Percentiles rank a stretch among this genome's conserved stretches.
Evolutionary conservation across 30 jellyfish, hydroid and myxozoan species (phyloP).

Genomic region (Catostylus mosaicus): DNA sequence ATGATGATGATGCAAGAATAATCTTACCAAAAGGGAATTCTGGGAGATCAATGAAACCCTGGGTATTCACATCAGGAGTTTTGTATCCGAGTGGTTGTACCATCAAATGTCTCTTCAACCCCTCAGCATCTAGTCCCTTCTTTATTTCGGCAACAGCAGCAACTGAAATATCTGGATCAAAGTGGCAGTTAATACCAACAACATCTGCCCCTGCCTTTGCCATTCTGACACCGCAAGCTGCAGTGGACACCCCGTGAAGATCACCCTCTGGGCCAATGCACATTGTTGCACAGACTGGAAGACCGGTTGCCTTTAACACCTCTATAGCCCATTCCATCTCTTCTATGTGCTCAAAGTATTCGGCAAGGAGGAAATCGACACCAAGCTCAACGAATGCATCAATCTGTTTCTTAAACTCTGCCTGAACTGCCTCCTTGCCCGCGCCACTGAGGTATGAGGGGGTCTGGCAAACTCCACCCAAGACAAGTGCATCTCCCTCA

Average conservation of each 20-base stretch:
- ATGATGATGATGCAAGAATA: background rate
- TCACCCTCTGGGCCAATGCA: slow-evolving; percentile 99
- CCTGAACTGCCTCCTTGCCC: slow-evolving; percentile 94
- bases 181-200: slow-evolving; percentile 94
- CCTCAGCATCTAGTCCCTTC: slow-evolving; percentile 89
- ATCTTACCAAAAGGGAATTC: slow-evolving; percentile 93
- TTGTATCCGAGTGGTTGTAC: slow-evolving; percentile 88
- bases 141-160: slow-evolving; percentile 78
- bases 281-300: slow-evolving; percentile 90
- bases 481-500: slow-evolving; percentile 92
- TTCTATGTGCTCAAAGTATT: slow-evolving; percentile 91
- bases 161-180: slow-evolving; percentile 82
- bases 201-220: slow-evolving; percentile 98
- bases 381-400: slow-evolving; percentile 77
- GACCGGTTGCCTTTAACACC: slow-evolving; percentile 72
- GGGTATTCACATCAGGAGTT: slow-evolving; percentile 90
- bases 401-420: slow-evolving; percentile 75
- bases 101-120: slow-evolving; percentile 83
- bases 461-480: slow-evolving; percentile 95
- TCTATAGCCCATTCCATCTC: slow-evolving; percentile 99
- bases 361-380: slow-evolving; percentile 89
- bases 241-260: slow-evolving; percentile 90
- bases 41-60: slow-evolving; percentile 94
- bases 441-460: slow-evolving; percentile 77
- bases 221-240: slow-evolving; percentile 96